Base-by-base conservation (phyloP, 2,888 invertebrate genomes). In the Marronus borbonicus region DNA sequence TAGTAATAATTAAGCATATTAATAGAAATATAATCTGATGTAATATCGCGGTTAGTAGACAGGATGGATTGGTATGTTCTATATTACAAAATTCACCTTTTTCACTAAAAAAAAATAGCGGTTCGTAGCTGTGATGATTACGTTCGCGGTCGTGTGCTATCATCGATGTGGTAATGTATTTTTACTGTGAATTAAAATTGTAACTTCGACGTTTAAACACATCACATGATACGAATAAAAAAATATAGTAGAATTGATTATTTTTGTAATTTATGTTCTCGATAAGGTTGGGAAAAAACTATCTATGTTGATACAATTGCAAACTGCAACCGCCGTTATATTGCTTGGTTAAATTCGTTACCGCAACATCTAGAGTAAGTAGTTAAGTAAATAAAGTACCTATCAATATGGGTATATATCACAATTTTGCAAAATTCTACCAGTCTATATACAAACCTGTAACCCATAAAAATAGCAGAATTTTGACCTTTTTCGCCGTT, bases 101-200 rank as follows among this genome's bases (percentile, higher is more conserved):
- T 80, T 64, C 65, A 80, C 80, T 78, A 79, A 80, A 75, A 74
- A n/a, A 52, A 44, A 74, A 49, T 24, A 20, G 14, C 39, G 58
- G 20, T 60, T 39, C 44, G n/a, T 24, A 60, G 60, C 24, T 74
- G 60, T 74, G 72, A 74, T 74, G 55, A 70, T 70, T 44, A 36
- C 49, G 12, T 60, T 62, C 44, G 60, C 44, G 72, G 72, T 74
- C 44, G 12, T n/a, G 24, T 60, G 60, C 20, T 74, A 74, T 74
- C 72, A 74, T 36, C 55, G 28, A 14, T 55, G 70, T 24, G 70
- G 70, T 70, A 31, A 70, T 55, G 52, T 17, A 8, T 10, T 69
- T 50, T 52, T 69, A 39, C 52, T 10, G 14, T 36, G 52, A 39
- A 65, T 55, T 55, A 55, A 17, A 52, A 3, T 14, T 14, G 1